A percentile compares a stretch with the other conserved stretches of the same genome.
Conservation (phyloP, 2,113 vertebrate species). For the Callionymus lyra region DNA sequence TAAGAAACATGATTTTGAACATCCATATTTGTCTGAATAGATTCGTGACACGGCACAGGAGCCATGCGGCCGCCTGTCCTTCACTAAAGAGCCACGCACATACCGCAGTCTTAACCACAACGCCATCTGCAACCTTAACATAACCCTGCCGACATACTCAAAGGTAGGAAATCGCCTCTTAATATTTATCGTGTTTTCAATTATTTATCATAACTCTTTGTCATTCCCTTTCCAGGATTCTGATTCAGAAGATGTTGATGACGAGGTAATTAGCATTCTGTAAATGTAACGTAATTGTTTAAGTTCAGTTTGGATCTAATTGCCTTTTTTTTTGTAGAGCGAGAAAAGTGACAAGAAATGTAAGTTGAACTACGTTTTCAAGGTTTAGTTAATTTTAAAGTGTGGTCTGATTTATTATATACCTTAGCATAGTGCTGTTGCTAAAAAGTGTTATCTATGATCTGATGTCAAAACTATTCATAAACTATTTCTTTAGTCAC, state of each 20-base stretch:
- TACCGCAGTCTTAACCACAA: slow-evolving; percentile 88
- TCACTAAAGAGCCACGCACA: slow-evolving; percentile 94
- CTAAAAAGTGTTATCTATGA: too few relatives aligned
- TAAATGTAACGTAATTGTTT: too few relatives aligned
- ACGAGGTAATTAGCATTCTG: slow-evolving; percentile 74
- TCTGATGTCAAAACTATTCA: too few relatives aligned
- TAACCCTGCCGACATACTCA: slow-evolving; percentile 75
- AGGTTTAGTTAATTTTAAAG: background rate
- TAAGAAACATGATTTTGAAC: background rate
- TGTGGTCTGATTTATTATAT: background rate
- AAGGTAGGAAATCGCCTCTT: slow-evolving; percentile 45
- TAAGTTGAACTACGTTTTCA: slow-evolving; percentile 63
- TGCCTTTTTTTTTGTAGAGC: slow-evolving; percentile 72
- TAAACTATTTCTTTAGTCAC: too few relatives aligned
- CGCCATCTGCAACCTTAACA: slow-evolving; percentile 97
- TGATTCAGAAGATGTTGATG: slow-evolving; percentile 93
- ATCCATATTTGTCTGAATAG: slow-evolving; percentile 48
- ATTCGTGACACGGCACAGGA: slow-evolving; percentile 93
- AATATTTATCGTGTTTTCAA: background rate
- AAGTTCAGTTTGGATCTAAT: too few relatives aligned
- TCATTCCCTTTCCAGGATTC: slow-evolving; percentile 77
- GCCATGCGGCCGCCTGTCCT: slow-evolving; percentile 90
- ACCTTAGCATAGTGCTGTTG: too few relatives aligned
- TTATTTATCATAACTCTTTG: slow-evolving; percentile 4
- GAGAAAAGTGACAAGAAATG: slow-evolving; percentile 93